These are phyloP conservation scores for Origma solitaria DNA, from an alignment of 2,113 vertebrate species.

Conservation along the genomic window DNA sequence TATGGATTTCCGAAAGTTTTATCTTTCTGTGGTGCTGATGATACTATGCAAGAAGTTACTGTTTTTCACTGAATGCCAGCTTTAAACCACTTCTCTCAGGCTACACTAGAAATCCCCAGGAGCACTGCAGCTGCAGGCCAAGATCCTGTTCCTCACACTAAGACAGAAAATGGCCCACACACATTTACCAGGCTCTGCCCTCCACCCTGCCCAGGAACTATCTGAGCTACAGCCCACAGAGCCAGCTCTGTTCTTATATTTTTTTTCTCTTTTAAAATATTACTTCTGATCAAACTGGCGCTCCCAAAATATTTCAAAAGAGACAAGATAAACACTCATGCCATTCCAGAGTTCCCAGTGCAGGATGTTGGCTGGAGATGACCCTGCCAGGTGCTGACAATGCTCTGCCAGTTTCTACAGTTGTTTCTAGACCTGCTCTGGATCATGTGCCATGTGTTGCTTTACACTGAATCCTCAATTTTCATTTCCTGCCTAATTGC, in stretches of 20 bases:
- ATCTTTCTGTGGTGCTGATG: background rate
- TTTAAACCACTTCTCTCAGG: background rate
- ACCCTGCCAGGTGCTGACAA: background rate
- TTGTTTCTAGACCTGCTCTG: background rate
- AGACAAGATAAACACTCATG: background rate
- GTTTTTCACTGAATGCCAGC: background rate
- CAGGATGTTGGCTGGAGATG: background rate
- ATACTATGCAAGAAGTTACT: background rate
- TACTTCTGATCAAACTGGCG: background rate
- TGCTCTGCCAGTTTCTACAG: background rate
- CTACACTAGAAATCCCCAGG: background rate
- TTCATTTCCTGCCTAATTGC: constrained; percentile 27
- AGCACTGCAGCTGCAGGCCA: background rate
- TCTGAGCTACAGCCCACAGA: background rate
- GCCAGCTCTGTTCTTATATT: background rate
- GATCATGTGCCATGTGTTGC: background rate
- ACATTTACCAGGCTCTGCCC: background rate
- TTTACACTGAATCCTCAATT: background rate
- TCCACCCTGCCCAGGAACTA: background rate
- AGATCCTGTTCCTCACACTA: background rate
- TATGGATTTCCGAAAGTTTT: background rate
- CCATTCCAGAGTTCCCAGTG: background rate
- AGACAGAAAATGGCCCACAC: background rate
- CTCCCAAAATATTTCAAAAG: background rate
- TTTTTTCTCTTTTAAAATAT: background rate